phyloP scores from a whole-genome alignment of 2,113 vertebrate genomes.

The Delphinapterus leucas region DNA sequence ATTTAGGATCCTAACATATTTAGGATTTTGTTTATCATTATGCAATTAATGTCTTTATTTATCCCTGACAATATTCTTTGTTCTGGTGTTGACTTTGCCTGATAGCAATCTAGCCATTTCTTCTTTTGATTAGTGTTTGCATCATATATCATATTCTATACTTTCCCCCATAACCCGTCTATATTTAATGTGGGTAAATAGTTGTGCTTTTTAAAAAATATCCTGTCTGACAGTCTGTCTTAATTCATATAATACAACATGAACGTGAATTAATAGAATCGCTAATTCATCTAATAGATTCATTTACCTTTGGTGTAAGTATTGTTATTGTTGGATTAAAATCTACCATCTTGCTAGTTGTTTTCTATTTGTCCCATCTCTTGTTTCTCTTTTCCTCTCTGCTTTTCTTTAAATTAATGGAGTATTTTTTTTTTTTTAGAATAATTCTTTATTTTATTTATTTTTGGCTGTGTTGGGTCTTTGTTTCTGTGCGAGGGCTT shows the following conservation, averaged over 20 bases:
- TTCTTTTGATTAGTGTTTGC: not conserved
- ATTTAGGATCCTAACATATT: not conserved
- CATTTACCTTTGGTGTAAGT: not conserved
- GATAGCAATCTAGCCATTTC: not conserved
- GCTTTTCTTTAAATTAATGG: not conserved
- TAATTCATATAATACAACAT: not conserved
- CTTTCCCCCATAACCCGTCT: not conserved
- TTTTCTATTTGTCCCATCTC: not conserved
- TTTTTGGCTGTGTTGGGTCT: too few species aligned
- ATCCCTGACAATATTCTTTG: not conserved
- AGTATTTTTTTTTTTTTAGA: not conserved
- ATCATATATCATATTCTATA: too few species aligned
- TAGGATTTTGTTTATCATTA: not conserved
- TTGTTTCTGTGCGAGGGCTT: too few species aligned
- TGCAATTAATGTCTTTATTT: not conserved
- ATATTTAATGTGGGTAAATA: not conserved
- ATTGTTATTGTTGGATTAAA: not conserved
- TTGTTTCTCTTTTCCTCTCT: not conserved
- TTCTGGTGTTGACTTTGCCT: not conserved
- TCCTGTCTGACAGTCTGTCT: not conserved
- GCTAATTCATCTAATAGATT: not conserved
- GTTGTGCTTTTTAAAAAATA: not conserved
- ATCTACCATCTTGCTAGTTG: not conserved
- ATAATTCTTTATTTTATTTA: too few species aligned
- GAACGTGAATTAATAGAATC: not conserved